Evolutionary conservation across 2,888 invertebrate genomes (phyloP), one percentile per base, ranked within the genome.

Genomic region (Agriopis aurantiaria): DNA sequence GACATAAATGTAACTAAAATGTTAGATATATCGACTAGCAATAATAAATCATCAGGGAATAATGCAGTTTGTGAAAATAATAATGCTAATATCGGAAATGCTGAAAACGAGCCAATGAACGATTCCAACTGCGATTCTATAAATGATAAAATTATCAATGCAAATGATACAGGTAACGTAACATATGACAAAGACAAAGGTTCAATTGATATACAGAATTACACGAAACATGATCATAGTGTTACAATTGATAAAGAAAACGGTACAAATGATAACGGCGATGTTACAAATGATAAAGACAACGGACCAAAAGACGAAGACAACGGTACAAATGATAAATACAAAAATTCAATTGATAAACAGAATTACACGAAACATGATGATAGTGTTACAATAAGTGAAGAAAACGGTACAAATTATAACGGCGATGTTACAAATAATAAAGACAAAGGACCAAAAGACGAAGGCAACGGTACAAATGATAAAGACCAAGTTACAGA

Each of bases 111-210:
- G 4, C 14, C 0, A 52, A 51, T 1, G 5, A 52, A 33, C 33
- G 3, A 23, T 41, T 8, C 1, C 4, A 10, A 43, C 14, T 12
- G 7, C 55, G 14, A 51, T 8, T 45, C 8, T 23, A 8, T 33
- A 55, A 53, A 48, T 56, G 48, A 56, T 56, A 17, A 17, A 40
- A 14, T 40, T 43, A n/a, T 11, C 3, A 33, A 46, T 41, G 41
- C 48, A 51, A 57, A 41, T 11, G 12, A 17, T 48, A 33, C 12
- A 40, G 43, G 0, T n/a, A 40, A 33, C n/a, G 6, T 2, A 14
- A 43, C 14, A 41, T 14, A 43, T 46, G 60, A 71, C 60, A 60
- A n/a, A 43, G 41, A 56, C 5, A 56, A 56, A n/a, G 9, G 14
- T 14, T 9, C 14, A 52, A 52, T 23, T 52, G 23, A 11, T 62